These are phyloP conservation scores for Abrostola triplasia DNA, from an alignment of 2,888 invertebrate species.

Conservation along the genomic window DNA sequence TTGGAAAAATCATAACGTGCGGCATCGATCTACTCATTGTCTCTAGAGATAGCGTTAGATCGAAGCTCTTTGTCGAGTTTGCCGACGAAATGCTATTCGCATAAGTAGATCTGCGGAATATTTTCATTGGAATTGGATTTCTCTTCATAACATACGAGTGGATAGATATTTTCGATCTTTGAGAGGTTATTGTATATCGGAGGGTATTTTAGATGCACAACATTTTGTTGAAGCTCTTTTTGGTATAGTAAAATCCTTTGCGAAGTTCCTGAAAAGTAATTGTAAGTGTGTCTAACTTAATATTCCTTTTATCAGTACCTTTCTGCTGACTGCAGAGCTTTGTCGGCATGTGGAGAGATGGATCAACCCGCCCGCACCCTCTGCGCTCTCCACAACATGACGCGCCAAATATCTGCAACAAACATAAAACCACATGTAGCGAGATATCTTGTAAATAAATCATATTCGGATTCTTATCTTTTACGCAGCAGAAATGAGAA, in stretches of 20 bases:
- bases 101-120: conserved; percentile 37
- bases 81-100: conserved; percentile 29
- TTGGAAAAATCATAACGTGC: conserved; percentile 16
- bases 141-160: conserved; percentile 18
- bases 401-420: conserved; percentile 67
- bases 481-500: not conserved
- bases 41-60: conserved; percentile 14
- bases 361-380: conserved; percentile 72
- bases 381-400: conserved; percentile 69
- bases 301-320: conserved; percentile 63
- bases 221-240: not conserved
- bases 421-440: conserved; percentile 29
- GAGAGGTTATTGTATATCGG: not conserved
- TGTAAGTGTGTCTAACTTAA: too few species aligned
- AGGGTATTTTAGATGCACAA: not conserved
- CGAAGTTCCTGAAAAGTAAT: too few species aligned
- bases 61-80: conserved; percentile 32
- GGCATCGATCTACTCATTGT: conserved; percentile 20
- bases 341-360: conserved; percentile 83
- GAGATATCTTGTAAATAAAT: conserved; percentile 23
- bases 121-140: conserved; percentile 41
- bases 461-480: conserved; percentile 5
- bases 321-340: conserved; percentile 85
- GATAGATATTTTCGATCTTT: conserved; percentile 8
- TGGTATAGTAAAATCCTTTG: too few species aligned